Base-by-base conservation (phyloP, 2,888 invertebrate species). In the Dryococelus australis region DNA sequence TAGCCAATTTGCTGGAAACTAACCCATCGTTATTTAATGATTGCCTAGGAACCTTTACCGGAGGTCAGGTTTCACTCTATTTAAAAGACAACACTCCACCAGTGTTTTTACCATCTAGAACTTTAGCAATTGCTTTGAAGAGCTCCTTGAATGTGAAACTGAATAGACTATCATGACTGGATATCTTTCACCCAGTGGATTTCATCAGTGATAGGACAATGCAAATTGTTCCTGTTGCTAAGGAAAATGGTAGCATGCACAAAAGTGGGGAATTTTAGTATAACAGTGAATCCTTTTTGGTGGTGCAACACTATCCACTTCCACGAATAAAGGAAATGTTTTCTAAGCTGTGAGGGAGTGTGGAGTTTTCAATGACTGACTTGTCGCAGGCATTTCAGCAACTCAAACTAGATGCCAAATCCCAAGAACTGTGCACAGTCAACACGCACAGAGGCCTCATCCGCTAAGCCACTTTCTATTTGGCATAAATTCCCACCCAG, bases 381-480 rank as follows among this genome's bases (percentile, higher is more conserved):
- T 35, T 35, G 35, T 35, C 35, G 35, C 35, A 35, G 35, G 35
- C 35, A 35, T 35, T 35, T 35, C 35, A 35, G 35, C 35, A 35
- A 35, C 35, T 35, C 35, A 1, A 35, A 35, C 2, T 35, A 35
- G 35, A 35, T 35, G 35, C 35, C 35, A 35, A 35, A 35, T 35
- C 35, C 35, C 35, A 35, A 35, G 35, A 35, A 4, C 35, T 35
- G 35, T 35, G 35, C 35, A 35, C 35, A 35, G 35, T 35, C 35
- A 35, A 35, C 1, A 35, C 35, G 35, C 35, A 35, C 35, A 35
- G 35, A 35, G 35, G 35, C 35, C 24, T 85, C 12, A 35, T 85
- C 78, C n/a, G 5, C 9, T 87, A 87, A 24, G 24, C 27, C 85
- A 85, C 78, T 20, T 79, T 12, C 85, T 65, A 6, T 87, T 85